These are phyloP conservation scores for Chanos chanos DNA, from an alignment of 2,797 vertebrate genomes.

Conservation along the genomic window DNA sequence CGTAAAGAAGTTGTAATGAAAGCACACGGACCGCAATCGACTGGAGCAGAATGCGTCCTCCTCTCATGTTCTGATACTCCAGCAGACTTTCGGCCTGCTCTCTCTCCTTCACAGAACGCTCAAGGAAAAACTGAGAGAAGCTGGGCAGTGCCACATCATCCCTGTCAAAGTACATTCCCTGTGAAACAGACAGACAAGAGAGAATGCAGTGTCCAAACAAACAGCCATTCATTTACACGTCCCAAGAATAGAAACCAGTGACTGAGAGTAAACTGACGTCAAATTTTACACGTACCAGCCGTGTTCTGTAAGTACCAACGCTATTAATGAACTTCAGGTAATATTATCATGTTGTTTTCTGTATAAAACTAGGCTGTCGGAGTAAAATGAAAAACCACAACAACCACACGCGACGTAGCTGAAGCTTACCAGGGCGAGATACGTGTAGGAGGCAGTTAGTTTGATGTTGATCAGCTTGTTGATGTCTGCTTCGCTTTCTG, in stretches of 20 bases:
- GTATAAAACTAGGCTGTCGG: too few relatives aligned
- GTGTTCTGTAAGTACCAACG: too few relatives aligned
- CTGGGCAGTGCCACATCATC: slow-evolving; percentile 77
- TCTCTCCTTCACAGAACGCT: slow-evolving; percentile 68
- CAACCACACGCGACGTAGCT: too few relatives aligned
- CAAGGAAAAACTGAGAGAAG: slow-evolving; percentile 72
- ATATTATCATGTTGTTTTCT: too few relatives aligned
- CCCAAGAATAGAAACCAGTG: neutral
- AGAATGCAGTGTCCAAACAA: neutral
- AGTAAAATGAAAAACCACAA: too few relatives aligned
- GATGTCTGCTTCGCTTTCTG: slow-evolving; percentile 63
- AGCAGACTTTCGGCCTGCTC: slow-evolving; percentile 74
- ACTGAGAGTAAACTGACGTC: too few relatives aligned
- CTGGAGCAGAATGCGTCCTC: slow-evolving; percentile 72
- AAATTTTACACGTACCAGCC: too few relatives aligned
- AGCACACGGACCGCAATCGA: slow-evolving; percentile 62
- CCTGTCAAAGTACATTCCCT: slow-evolving; percentile 81
- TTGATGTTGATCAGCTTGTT: slow-evolving; percentile 73
- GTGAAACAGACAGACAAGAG: neutral
- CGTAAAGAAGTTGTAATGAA: neutral
- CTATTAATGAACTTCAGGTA: too few relatives aligned
- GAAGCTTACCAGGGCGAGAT: slow-evolving; percentile 62
- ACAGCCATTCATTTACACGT: neutral
- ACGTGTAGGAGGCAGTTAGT: slow-evolving; percentile 69
- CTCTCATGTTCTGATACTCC: slow-evolving; percentile 74